A percentile compares a stretch with the other conserved stretches of the same genome.
phyloP scores from a whole-genome alignment of 2,888 invertebrate species.

The Rhabditoides inermis region DNA sequence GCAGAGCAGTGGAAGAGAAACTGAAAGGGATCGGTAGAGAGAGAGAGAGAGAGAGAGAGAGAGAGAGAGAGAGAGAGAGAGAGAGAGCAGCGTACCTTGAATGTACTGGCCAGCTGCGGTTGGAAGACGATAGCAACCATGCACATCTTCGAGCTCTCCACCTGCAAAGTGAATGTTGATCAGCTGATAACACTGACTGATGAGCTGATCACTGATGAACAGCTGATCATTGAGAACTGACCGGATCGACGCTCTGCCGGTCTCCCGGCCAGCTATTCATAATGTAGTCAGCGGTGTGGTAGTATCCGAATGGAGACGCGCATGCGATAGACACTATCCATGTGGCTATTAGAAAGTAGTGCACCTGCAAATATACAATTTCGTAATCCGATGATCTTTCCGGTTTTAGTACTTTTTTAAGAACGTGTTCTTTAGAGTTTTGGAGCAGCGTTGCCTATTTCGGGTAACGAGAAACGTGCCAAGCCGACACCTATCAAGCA shows the following conservation, averaged over 20 bases:
- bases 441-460: no score
- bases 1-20: slow-evolving; percentile 35
- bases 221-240: slow-evolving; percentile 23
- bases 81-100: slow-evolving; percentile 17
- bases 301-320: slow-evolving; percentile 28
- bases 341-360: slow-evolving; percentile 10
- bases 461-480: no score
- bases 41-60: no score
- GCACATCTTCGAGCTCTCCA: slow-evolving; percentile 30
- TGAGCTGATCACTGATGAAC: slow-evolving; percentile 5
- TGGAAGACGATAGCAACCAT: slow-evolving; percentile 32
- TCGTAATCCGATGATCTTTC: not conserved
- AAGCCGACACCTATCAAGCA: no score
- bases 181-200: not conserved
- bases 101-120: slow-evolving; percentile 13
- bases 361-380: slow-evolving; percentile 1
- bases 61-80: no score
- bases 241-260: no score
- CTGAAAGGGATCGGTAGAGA: slow-evolving; percentile 15
- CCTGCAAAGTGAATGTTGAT: no score
- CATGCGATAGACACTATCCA: slow-evolving; percentile 34
- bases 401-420: no score
- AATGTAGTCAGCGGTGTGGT: slow-evolving; percentile 34
- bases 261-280: slow-evolving; percentile 34
- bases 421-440: not conserved